phyloP scores from a whole-genome alignment of 2,113 vertebrate genomes.

The Rhipidura dahli region DNA sequence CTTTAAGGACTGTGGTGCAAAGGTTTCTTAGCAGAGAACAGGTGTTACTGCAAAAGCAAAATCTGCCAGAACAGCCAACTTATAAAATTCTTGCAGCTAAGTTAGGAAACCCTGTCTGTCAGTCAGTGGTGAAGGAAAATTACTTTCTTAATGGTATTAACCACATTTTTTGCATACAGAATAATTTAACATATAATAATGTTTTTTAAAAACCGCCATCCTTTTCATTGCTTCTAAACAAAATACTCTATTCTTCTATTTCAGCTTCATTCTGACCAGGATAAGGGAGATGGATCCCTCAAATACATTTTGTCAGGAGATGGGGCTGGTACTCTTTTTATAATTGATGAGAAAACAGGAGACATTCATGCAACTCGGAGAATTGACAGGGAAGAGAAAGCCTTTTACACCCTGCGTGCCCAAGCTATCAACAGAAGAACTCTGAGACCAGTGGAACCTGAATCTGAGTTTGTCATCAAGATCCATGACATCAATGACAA shows the following conservation, averaged over 20 bases:
- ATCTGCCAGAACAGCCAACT: constrained; percentile 33
- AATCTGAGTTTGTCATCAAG: constrained; percentile 85
- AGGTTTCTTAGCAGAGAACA: constrained; percentile 69
- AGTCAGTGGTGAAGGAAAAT: background rate
- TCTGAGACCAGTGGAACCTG: constrained; percentile 79
- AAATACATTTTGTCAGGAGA: constrained; percentile 85
- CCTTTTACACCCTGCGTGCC: constrained; percentile 82
- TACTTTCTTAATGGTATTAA: background rate
- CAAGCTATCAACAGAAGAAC: constrained; percentile 84
- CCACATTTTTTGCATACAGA: background rate
- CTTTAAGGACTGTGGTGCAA: constrained; percentile 69
- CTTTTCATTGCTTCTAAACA: background rate
- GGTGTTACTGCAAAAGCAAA: constrained; percentile 64
- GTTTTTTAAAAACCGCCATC: background rate
- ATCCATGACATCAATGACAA: constrained; percentile 87
- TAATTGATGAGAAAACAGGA: constrained; percentile 85
- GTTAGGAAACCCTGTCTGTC: background rate
- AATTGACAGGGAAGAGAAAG: constrained; percentile 84
- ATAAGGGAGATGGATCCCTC: constrained; percentile 82
- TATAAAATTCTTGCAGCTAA: constrained; percentile 17
- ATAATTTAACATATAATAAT: background rate
- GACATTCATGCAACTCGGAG: constrained; percentile 83
- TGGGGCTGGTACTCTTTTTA: constrained; percentile 83
- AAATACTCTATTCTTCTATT: background rate
- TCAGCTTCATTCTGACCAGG: constrained; percentile 84